Conservation (phyloP, 2,797 vertebrate species). For the Pempheris klunzingeri region DNA sequence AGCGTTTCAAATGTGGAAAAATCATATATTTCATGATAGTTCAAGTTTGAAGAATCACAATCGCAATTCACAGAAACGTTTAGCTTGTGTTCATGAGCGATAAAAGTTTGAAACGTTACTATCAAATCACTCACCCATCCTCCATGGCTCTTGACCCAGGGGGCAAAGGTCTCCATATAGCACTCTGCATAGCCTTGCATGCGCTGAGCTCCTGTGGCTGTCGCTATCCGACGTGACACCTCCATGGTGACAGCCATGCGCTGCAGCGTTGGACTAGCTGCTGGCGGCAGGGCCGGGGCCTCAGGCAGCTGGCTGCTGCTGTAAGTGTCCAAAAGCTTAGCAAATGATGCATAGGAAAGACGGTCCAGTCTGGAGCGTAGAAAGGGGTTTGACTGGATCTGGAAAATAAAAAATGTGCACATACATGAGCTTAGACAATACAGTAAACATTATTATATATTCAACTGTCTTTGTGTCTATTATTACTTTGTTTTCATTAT, state of each 20-base stretch:
- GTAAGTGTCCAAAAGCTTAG: constrained; percentile 86
- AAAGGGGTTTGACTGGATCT: constrained; percentile 87
- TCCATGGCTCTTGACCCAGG: constrained; percentile 90
- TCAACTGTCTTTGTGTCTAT: not conserved
- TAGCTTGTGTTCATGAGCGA: no score
- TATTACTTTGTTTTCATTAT: not conserved
- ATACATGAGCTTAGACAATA: not conserved
- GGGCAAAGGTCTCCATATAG: constrained; percentile 91
- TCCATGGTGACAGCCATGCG: constrained; percentile 91
- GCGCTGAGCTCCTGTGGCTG: constrained; percentile 87
- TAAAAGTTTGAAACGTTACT: not conserved
- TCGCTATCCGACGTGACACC: constrained; percentile 88
- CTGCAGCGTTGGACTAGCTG: constrained; percentile 82
- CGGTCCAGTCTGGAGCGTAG: constrained; percentile 82
- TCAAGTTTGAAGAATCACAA: no score
- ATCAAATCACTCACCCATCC: constrained; percentile 87
- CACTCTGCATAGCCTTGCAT: constrained; percentile 86
- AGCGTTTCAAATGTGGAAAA: no score
- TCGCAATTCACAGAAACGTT: no score
- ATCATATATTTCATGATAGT: no score
- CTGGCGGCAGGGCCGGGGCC: constrained; percentile 22
- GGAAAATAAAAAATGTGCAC: not conserved
- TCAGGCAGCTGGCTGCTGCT: constrained; percentile 18
- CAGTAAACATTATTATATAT: not conserved
- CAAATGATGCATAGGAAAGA: constrained; percentile 88